Evolutionary conservation across 2,113 vertebrate species (phyloP).

Genomic region (Siniperca chuatsi): DNA sequence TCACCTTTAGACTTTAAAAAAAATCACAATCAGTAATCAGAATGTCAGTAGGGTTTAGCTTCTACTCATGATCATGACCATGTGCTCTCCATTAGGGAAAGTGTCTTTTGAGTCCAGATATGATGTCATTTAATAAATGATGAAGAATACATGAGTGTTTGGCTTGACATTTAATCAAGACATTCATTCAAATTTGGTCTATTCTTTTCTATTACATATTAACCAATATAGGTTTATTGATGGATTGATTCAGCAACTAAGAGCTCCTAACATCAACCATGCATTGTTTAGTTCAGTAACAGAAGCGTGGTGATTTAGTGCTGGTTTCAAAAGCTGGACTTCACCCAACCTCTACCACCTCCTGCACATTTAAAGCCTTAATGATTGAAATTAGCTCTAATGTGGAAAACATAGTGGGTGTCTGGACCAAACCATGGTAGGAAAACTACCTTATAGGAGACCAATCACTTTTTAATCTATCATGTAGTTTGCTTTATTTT

Average conservation of each 20-base stretch:
- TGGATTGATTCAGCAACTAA: neutral
- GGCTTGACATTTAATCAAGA: neutral
- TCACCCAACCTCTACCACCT: slow-evolving; percentile 1
- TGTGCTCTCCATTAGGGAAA: slow-evolving; percentile 17
- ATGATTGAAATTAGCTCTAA: neutral
- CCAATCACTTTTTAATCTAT: slow-evolving; percentile 26
- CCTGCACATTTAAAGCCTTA: slow-evolving; percentile 6
- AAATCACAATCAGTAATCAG: slow-evolving; percentile 18
- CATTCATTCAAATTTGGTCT: neutral
- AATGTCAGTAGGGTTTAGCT: neutral
- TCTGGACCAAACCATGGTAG: slow-evolving; percentile 1
- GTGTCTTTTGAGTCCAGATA: neutral
- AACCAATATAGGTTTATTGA: neutral
- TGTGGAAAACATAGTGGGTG: neutral
- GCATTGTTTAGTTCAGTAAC: neutral
- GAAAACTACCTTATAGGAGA: neutral
- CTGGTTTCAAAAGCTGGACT: slow-evolving; percentile 5
- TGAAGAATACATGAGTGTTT: neutral
- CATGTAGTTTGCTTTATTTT: slow-evolving; percentile 35
- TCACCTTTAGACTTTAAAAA: neutral
- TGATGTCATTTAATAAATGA: neutral
- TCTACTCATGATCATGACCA: neutral
- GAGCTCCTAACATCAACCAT: neutral
- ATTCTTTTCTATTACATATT: neutral
- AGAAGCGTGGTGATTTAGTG: neutral